Conservation (phyloP, 37 sponge, comb jelly and placozoan species). For the Crambe crambe region DNA sequence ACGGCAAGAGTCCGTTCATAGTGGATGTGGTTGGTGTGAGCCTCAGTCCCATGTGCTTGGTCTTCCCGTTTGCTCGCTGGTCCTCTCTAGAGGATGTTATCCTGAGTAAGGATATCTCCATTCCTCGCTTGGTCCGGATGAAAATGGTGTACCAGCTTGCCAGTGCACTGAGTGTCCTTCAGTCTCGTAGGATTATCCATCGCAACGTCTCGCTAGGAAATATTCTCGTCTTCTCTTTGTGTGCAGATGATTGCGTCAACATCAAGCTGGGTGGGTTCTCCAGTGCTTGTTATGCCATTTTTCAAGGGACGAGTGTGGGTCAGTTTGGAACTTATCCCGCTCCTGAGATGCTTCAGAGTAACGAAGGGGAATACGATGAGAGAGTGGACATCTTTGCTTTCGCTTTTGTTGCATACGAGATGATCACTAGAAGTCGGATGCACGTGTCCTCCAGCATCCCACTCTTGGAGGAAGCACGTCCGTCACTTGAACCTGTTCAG, state of each 20-base stretch:
- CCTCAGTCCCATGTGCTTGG: constrained; percentile 44
- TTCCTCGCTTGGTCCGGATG: constrained; percentile 35
- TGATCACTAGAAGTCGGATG: constrained; percentile 45
- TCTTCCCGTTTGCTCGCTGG: constrained; percentile 55
- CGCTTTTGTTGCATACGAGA: constrained; percentile 69
- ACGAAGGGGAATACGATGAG: constrained; percentile 56
- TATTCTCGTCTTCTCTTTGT: constrained; percentile 53
- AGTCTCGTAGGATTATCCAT: constrained; percentile 51
- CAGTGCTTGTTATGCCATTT: constrained; percentile 38
- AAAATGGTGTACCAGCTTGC: constrained; percentile 65
- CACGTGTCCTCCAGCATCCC: constrained; percentile 11
- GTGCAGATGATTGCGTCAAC: constrained; percentile 35
- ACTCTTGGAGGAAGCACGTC: constrained; percentile 16
- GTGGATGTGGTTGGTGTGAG: constrained; percentile 32
- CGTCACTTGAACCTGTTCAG: constrained; percentile 29
- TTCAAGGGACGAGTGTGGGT: constrained; percentile 36
- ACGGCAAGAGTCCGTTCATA: constrained; percentile 23
- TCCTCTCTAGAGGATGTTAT: constrained; percentile 62
- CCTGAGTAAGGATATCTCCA: neutral
- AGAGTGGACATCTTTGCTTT: constrained; percentile 76
- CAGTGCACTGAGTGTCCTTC: constrained; percentile 39
- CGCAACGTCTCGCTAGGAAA: constrained; percentile 62
- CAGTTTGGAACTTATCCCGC: constrained; percentile 57
- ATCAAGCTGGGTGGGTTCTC: constrained; percentile 62
- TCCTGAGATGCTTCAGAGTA: constrained; percentile 58